Base-by-base conservation (phyloP, 2,113 vertebrate genomes). In the Cepphus grylle region DNA sequence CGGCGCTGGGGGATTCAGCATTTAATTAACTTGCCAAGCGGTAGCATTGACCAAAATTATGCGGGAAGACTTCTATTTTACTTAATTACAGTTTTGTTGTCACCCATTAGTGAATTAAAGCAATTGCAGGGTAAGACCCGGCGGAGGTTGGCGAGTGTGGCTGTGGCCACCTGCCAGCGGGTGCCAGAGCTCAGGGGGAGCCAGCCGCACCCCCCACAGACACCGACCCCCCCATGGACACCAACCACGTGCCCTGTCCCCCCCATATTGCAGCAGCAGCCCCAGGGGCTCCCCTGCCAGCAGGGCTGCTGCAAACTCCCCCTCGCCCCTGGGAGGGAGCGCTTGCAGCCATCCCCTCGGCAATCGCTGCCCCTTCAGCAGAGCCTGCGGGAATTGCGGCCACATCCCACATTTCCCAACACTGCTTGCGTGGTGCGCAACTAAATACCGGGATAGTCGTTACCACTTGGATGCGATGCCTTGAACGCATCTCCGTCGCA, bases 1-100 rank as follows among this genome's bases (percentile, higher is more conserved):
- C 2, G 2, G 80, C 8, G 0, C 56, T 52, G 36, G 72, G 96
- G 85, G 80, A 90, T 80, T 87, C 73, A 89, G 67, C 47, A 40
- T 45, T 93, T 97, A 92, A 91, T 97, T 94, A 97, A 95, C 81
- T 96, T 86, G 86, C 93, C 88, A 90, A 89, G 87, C 12, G 1
- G 66, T 79, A 72, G 36, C 8, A 0, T 77, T 94, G 91, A 88
- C 86, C 87, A 93, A 73, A 95, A 90, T 90, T 65, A 69, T 1
- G 2, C 27, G 2, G 71, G 59, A 65, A 84, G 73, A 29, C 42
- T 96, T 86, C 84, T 93, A 3, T 88, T 96, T 85, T 36, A 45
- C 38, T 90, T 95, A 96, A 96, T 97, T 96, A 95, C 49, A 30
- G 34, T 86, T 96, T 93, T 92, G 67, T 47, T 62, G 69, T 56